A percentile compares a stretch with the other conserved stretches of the same genome.
These are phyloP conservation scores for Smittia sp. DNA, from an alignment of 2,888 invertebrate species.

Conservation along the genomic window DNA sequence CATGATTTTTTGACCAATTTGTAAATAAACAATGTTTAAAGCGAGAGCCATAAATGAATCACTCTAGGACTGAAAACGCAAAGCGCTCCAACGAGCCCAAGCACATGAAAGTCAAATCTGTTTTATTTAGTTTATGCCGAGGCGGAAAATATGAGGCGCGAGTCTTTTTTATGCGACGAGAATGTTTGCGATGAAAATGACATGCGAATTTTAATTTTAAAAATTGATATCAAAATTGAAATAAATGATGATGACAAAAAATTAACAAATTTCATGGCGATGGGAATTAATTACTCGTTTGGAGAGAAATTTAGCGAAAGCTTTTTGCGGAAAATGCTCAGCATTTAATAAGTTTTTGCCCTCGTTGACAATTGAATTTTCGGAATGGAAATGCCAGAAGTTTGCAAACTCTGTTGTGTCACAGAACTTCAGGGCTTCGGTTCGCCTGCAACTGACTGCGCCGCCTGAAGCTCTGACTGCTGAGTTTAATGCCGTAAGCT, in stretches of 20 bases:
- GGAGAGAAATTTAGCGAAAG: neutral
- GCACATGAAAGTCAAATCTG: constrained; percentile 5
- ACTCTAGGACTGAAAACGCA: neutral
- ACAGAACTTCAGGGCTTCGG: too few relatives aligned
- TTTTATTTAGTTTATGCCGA: neutral
- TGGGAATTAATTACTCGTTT: constrained; percentile 33
- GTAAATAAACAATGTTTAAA: constrained; percentile 9
- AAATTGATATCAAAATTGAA: constrained; percentile 38
- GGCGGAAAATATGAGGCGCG: neutral
- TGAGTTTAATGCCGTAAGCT: too few relatives aligned
- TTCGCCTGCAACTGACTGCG: too few relatives aligned
- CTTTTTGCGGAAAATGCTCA: constrained; percentile 1
- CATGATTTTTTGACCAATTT: constrained; percentile 1
- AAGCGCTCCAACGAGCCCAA: neutral
- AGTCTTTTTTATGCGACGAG: neutral
- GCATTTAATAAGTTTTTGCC: neutral
- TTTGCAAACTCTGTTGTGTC: too few relatives aligned
- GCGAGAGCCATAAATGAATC: neutral
- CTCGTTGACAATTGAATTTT: too few relatives aligned
- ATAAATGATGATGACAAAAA: constrained; percentile 33
- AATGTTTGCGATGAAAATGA: constrained; percentile 11
- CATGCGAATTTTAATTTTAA: constrained; percentile 35
- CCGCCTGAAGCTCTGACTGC: too few relatives aligned
- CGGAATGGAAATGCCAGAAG: too few relatives aligned
- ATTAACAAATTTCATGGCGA: constrained; percentile 21